Evolutionary conservation across 1,140 invertebrate genomes (phyloP), one percentile per base, ranked within the genome.

Genomic region (Lithobius niger): DNA sequence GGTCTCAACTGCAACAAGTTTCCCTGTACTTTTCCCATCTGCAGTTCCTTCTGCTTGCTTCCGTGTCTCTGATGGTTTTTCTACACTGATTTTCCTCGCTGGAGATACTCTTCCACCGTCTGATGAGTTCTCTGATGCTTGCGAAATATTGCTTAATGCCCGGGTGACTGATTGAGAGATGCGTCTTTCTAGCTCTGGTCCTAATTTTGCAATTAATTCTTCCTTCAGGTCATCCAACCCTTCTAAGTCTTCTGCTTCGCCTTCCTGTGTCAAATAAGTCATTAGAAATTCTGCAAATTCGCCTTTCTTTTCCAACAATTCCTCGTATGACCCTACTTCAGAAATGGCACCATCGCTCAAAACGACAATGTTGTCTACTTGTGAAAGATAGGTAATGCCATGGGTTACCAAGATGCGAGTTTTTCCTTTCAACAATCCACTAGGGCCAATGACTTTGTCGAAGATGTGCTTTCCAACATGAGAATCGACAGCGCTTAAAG

Each of bases 341-440:
- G 84, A 86, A 1, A 94, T 76, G 65, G 82, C 75, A 1, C 89
- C 91, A 62, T 89, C 77, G 62, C 85, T 84, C 56, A 95, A 65
- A 1, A 93, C 89, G 60, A 92, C 70, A 52, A 96, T 91, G 58
- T 86, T 78, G 71, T 95, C 88, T 0, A 86, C 83, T 66, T 92
- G 80, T 0, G 87, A 83, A 59, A 96, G 74, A 66, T 88, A 91
- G 1, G 86, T 87, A 42, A 95, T 86, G 58, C 87, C 84, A 66
- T 95, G 89, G 0, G 90, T n/a, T n/a, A n/a, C n/a, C n/a, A n/a
- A n/a, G n/a, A n/a, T n/a, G n/a, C n/a, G n/a, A n/a, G n/a, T n/a
- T 95, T n/a, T n/a, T n/a, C n/a, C n/a, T n/a, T n/a, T n/a, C n/a
- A n/a, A n/a, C n/a, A n/a, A n/a, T n/a, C n/a, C n/a, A n/a, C n/a